phyloP scores from a whole-genome alignment of 2,888 invertebrate genomes.

The Oligia strigilis region DNA sequence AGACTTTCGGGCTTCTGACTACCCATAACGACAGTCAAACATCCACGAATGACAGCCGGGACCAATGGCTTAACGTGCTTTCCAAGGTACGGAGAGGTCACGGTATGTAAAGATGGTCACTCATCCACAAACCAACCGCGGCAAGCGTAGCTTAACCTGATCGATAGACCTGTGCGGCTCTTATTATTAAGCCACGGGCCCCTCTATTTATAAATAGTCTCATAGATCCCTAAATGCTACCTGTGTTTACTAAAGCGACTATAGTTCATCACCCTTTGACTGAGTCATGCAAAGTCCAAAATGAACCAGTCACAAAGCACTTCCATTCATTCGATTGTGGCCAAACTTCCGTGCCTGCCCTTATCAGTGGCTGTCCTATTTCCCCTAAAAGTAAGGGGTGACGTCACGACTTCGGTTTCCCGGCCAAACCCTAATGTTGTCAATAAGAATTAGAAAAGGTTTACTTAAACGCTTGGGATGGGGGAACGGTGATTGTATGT shows the following conservation, averaged over 20 bases:
- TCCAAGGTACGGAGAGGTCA: too few relatives aligned
- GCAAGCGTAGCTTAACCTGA: too few relatives aligned
- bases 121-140: too few relatives aligned
- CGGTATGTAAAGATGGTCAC: too few relatives aligned
- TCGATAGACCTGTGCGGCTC: too few relatives aligned
- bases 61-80: too few relatives aligned
- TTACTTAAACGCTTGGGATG: not conserved
- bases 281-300: slow-evolving; percentile 1
- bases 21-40: too few relatives aligned
- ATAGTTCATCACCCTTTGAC: not conserved
- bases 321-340: slow-evolving; percentile 35
- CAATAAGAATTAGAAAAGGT: slow-evolving; percentile 19
- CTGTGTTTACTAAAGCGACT: not conserved
- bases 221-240: not conserved
- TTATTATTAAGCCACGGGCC: too few relatives aligned
- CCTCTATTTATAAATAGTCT: too few relatives aligned
- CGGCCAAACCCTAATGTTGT: slow-evolving; percentile 38
- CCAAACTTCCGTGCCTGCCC: slow-evolving; percentile 40
- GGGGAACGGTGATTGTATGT: not conserved
- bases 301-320: slow-evolving; percentile 29
- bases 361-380: slow-evolving; percentile 61
- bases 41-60: too few relatives aligned
- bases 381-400: slow-evolving; percentile 54
- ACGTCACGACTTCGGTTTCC: slow-evolving; percentile 51
- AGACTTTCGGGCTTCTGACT: too few relatives aligned